These are phyloP conservation scores for Ceriagrion tenellum DNA, from an alignment of 2,888 invertebrate genomes.

Conservation along the genomic window DNA sequence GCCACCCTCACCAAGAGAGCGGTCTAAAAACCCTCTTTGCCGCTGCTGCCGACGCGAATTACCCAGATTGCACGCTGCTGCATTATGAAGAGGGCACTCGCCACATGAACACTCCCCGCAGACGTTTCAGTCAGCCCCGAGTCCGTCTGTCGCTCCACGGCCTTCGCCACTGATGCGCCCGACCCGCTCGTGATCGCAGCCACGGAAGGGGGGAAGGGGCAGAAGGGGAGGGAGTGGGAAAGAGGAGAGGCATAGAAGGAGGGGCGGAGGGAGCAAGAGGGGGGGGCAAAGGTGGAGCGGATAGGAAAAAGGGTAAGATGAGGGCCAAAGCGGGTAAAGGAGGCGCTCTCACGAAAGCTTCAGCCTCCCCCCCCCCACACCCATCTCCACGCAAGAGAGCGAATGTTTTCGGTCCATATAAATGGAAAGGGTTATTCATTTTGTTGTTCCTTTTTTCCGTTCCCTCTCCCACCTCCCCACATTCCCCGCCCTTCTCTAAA, in stretches of 20 bases:
- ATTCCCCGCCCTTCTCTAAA: neutral
- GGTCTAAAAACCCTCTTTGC: slow-evolving; percentile 34
- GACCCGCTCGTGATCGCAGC: neutral
- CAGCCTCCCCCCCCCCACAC: too few species aligned
- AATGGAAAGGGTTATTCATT: neutral
- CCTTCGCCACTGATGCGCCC: neutral
- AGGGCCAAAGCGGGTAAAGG: too few species aligned
- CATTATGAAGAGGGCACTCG: slow-evolving; percentile 50
- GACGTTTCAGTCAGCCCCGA: neutral
- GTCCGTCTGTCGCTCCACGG: neutral
- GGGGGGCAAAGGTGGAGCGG: too few species aligned
- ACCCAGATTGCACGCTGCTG: slow-evolving; percentile 49
- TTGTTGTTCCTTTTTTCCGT: neutral
- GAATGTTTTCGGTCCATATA: too few species aligned
- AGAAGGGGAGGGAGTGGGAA: neutral
- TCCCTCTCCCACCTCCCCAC: neutral
- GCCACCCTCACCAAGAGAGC: neutral
- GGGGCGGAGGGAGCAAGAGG: neutral
- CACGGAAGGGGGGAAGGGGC: neutral
- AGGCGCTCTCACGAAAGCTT: too few species aligned
- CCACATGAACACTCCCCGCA: slow-evolving; percentile 26
- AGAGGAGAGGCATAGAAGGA: neutral
- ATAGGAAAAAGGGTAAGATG: too few species aligned
- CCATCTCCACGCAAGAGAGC: too few species aligned
- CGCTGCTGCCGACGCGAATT: slow-evolving; percentile 48